Base-by-base conservation (phyloP, 2,113 vertebrate genomes). In the Passer montanus region DNA sequence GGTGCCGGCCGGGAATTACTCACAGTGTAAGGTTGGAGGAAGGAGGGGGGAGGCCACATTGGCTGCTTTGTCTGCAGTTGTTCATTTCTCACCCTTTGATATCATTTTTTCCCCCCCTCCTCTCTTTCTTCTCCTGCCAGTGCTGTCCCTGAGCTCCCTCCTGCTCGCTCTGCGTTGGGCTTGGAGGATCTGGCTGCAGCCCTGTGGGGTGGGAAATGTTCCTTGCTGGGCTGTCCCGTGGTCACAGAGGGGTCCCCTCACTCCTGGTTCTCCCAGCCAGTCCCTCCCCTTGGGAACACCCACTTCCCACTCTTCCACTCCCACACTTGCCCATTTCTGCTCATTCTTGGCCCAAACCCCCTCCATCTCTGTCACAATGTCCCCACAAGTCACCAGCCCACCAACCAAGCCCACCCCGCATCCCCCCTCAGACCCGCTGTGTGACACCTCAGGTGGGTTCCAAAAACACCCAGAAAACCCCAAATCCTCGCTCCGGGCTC, bases 1-100 rank as follows among this genome's bases (percentile, higher is more conserved):
- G 73, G 82, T 68, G 95, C 88, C 22, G 91, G 82, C 39, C 9
- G 26, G 86, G 92, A 83, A 95, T 97, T 96, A 95, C 90, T 93
- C 93, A 87, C 15, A 79, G 88, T 46, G 94, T 55, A 89, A 85
- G 91, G 87, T 15, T 52, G 52, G 82, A 62, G 90, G 75, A 68
- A n/a, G 84, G 86, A 75, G 84, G 66, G 66, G 91, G 64, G 66
- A 81, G 69, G 76, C 76, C 68, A 47, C 47, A 24, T 28, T 74
- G 3, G 8, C 72, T 3, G 68, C 88, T 94, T 89, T 88, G 91
- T 93, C 96, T 94, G 83, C 90, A 86, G 93, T 95, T 91, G 87
- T 89, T 91, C 81, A 4, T 87, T 92, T 91, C 86, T 82, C 67
- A 59, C 86, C 56, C 86, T 92, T 72, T 85, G 76, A 86, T 86